Conservation (phyloP, 2,888 invertebrate genomes). For the Mesodorylaimus sp. region DNA sequence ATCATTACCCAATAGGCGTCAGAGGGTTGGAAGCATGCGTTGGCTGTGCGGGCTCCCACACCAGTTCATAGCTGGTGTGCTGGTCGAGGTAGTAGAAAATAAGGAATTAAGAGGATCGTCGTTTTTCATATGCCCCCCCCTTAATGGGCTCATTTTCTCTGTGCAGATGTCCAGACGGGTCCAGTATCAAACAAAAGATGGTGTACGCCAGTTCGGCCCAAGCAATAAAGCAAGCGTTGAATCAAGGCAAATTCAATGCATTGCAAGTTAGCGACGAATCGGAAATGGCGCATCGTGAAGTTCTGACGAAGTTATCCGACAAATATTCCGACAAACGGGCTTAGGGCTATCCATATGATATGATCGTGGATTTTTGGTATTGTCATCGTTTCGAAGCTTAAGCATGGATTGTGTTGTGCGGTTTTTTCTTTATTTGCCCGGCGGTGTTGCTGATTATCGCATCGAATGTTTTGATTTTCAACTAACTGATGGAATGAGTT, state of each 20-base stretch:
- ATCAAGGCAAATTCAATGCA: slow-evolving; percentile 26
- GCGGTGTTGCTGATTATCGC: background rate
- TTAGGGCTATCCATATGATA: background rate
- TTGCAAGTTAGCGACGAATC: slow-evolving; percentile 27
- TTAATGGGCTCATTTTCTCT: too few relatives aligned
- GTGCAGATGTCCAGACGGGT: slow-evolving; percentile 71
- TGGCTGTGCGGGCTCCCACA: too few relatives aligned
- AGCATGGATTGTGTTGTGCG: background rate
- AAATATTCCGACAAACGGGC: slow-evolving; percentile 19
- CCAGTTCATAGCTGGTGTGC: too few relatives aligned
- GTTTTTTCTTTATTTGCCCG: background rate
- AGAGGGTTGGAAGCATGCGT: too few relatives aligned
- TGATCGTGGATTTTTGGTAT: background rate
- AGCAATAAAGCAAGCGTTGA: slow-evolving; percentile 86
- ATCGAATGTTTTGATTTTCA: background rate
- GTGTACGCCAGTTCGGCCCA: slow-evolving; percentile 81
- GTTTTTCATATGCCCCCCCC: too few relatives aligned
- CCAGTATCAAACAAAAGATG: slow-evolving; percentile 68
- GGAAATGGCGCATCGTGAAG: slow-evolving; percentile 27
- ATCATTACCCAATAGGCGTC: too few relatives aligned
- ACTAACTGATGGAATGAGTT: too few relatives aligned
- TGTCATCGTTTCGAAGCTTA: background rate
- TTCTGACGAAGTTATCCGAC: slow-evolving; percentile 24
- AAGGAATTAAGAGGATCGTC: too few relatives aligned
- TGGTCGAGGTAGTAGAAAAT: too few relatives aligned